Conservation (phyloP, 2,797 vertebrate genomes). For the Eulemur rubriventer region DNA sequence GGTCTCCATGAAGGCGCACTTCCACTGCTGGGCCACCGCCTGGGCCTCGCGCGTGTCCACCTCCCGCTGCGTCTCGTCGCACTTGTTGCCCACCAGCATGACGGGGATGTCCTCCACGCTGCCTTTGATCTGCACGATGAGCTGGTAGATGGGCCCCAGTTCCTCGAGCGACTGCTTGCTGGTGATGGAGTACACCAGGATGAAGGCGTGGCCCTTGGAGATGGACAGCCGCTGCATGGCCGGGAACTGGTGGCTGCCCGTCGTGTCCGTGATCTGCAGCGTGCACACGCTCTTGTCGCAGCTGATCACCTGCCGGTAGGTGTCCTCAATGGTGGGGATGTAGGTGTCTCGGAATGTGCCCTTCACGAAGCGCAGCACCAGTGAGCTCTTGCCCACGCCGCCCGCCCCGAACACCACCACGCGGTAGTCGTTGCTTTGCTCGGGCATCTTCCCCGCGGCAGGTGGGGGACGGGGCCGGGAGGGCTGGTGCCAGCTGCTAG, state of each 20-base stretch:
- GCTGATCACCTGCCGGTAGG: constrained; percentile 98
- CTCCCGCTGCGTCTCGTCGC: constrained; percentile 95
- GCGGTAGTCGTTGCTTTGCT: constrained; percentile 97
- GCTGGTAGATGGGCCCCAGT: constrained; percentile 95
- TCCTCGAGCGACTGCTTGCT: constrained; percentile 96
- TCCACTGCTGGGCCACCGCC: constrained; percentile 95
- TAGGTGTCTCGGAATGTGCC: constrained; percentile 98
- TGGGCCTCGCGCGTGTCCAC: constrained; percentile 95
- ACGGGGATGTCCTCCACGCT: constrained; percentile 95
- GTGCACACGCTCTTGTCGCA: constrained; percentile 98
- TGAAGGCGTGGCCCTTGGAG: constrained; percentile 97
- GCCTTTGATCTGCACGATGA: constrained; percentile 97
- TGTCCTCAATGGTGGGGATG: constrained; percentile 98
- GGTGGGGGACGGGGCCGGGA: not conserved
- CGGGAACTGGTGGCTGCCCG: constrained; percentile 97
- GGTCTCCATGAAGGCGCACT: constrained; percentile 99
- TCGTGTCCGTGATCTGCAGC: constrained; percentile 97
- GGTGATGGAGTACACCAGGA: constrained; percentile 96
- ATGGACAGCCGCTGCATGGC: constrained; percentile 98
- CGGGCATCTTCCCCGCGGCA: constrained; percentile 91
- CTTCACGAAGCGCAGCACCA: constrained; percentile 97
- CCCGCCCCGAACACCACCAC: constrained; percentile 98
- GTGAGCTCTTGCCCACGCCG: constrained; percentile 96
- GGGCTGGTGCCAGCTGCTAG: not conserved
- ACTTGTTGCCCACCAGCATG: constrained; percentile 99